Percentiles rank a stretch among this genome's conserved stretches.
Conservation (phyloP, 2,888 invertebrate genomes). For the Drosophila mettleri region DNA sequence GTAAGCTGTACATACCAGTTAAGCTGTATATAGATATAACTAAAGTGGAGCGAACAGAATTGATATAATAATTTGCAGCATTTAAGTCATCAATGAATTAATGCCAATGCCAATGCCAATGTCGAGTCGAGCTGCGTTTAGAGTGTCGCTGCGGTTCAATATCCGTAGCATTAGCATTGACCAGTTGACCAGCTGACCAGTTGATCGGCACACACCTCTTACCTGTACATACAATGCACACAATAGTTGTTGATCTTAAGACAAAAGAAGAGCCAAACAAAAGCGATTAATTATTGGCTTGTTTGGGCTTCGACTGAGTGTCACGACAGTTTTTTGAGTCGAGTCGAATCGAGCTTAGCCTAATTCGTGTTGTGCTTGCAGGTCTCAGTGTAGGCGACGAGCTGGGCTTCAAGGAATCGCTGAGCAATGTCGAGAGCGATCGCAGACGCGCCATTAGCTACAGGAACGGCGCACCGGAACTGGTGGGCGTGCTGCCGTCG, state of each 20-base stretch:
- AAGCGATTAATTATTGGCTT: constrained; percentile 51
- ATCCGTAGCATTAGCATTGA: constrained; percentile 57
- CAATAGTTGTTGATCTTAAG: constrained; percentile 20
- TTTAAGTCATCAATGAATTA: constrained; percentile 75
- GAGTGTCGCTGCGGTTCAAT: constrained; percentile 53
- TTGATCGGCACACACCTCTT: constrained; percentile 11
- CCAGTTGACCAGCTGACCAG: constrained; percentile 1
- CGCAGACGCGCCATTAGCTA: constrained; percentile 89
- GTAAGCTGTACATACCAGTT: constrained; percentile 38
- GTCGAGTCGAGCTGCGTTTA: constrained; percentile 22
- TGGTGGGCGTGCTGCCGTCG: constrained; percentile 82
- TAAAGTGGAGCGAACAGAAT: constrained; percentile 24
- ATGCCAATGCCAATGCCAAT: constrained; percentile 81
- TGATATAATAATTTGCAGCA: constrained; percentile 35
- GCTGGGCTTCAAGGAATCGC: constrained; percentile 92
- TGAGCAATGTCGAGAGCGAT: constrained; percentile 91
- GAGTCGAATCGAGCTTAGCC: constrained; percentile 23
- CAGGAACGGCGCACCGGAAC: constrained; percentile 86
- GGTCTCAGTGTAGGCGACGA: constrained; percentile 95
- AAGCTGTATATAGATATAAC: constrained; percentile 28
- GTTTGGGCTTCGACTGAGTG: constrained; percentile 37
- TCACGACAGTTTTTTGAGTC: not conserved
- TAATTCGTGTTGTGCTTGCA: constrained; percentile 77
- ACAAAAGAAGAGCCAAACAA: constrained; percentile 53
- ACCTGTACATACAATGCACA: constrained; percentile 46